Percentiles rank a stretch among this genome's conserved stretches.
Conservation (phyloP, 2,113 vertebrate genomes). For the Actenoides lindsayi region DNA sequence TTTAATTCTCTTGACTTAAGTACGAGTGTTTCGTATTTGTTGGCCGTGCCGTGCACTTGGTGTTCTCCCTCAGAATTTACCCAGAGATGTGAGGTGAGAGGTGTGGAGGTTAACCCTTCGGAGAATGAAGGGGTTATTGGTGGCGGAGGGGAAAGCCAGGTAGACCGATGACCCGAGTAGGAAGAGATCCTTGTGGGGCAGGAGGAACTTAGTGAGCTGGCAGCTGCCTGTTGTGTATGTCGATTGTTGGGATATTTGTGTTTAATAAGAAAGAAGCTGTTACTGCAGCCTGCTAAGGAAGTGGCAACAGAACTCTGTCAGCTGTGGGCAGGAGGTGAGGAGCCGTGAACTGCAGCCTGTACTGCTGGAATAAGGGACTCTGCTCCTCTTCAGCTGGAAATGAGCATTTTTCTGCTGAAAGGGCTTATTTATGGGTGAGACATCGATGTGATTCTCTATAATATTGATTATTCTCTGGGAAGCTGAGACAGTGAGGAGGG, state of each 20-base stretch:
- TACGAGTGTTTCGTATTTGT: not conserved
- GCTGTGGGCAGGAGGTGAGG: not conserved
- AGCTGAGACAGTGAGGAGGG: not conserved
- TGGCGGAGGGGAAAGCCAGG: not conserved
- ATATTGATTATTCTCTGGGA: slow-evolving; percentile 7
- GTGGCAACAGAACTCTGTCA: not conserved
- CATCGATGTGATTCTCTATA: not conserved
- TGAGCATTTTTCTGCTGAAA: not conserved
- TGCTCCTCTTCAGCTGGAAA: not conserved
- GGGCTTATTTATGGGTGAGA: not conserved
- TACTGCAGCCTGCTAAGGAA: not conserved
- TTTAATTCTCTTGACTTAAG: not conserved
- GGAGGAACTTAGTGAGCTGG: not conserved
- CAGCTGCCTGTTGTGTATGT: not conserved
- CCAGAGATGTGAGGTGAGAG: not conserved
- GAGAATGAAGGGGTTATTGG: not conserved
- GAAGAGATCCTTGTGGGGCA: not conserved
- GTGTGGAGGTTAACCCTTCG: not conserved
- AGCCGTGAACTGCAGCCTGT: not conserved
- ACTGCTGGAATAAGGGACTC: not conserved
- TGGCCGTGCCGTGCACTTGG: not conserved
- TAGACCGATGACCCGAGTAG: not conserved
- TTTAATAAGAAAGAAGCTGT: not conserved
- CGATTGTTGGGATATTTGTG: not conserved
- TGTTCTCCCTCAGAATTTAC: not conserved